Conservation (phyloP, 2,888 invertebrate genomes). For the Sylvicola cinctus region DNA sequence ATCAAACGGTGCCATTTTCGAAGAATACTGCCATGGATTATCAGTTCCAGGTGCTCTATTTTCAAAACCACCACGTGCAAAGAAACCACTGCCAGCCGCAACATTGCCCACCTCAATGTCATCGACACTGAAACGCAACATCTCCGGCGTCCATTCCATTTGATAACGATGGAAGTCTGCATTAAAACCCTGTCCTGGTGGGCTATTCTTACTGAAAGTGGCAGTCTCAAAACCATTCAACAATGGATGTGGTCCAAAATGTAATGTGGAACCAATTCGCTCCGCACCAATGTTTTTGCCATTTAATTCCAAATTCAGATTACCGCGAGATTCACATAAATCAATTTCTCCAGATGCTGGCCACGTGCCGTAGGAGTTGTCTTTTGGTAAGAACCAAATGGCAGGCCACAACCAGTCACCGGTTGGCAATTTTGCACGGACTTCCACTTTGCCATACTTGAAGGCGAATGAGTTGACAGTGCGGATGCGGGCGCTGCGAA, state of each 20-base stretch:
- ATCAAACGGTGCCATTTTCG: conserved; percentile 46
- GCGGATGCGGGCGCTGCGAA: conserved; percentile 42
- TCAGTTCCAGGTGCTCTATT: conserved; percentile 10
- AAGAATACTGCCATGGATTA: conserved; percentile 33
- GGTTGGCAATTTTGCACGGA: conserved; percentile 42
- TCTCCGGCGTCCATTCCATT: conserved; percentile 38
- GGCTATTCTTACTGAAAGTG: not conserved
- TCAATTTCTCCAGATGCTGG: conserved; percentile 55
- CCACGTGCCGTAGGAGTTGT: conserved; percentile 44
- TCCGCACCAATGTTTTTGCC: too few relatives aligned
- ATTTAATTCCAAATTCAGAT: too few relatives aligned
- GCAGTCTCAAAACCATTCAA: conserved; percentile 18
- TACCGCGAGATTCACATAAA: conserved; percentile 40
- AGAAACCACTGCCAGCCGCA: conserved; percentile 35
- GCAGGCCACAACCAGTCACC: conserved; percentile 42
- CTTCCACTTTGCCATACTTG: conserved; percentile 40
- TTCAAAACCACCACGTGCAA: conserved; percentile 37
- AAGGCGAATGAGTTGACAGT: conserved; percentile 41
- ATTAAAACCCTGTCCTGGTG: conserved; percentile 28
- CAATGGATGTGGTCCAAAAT: conserved; percentile 39
- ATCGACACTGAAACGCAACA: conserved; percentile 26
- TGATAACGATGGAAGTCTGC: conserved; percentile 39
- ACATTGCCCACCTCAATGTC: conserved; percentile 29
- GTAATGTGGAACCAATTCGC: conserved; percentile 31
- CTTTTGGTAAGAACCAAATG: conserved; percentile 45